Conservation (phyloP, 2,888 invertebrate species). For the Hylaea fasciaria region DNA sequence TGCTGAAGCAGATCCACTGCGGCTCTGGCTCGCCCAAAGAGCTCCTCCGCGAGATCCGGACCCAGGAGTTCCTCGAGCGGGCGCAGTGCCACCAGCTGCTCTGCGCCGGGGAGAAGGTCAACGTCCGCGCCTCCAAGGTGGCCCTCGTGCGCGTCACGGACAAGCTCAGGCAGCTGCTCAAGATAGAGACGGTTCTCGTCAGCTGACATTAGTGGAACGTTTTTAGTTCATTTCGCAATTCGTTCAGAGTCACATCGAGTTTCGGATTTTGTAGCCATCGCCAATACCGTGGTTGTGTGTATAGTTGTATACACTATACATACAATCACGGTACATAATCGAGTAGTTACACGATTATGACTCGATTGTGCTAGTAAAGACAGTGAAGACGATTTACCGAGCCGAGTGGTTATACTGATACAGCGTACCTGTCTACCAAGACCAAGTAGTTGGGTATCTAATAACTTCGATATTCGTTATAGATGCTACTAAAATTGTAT, state of each 20-base stretch:
- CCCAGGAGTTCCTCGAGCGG: slow-evolving; percentile 91
- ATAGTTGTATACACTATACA: too few relatives aligned
- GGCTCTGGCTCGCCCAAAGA: slow-evolving; percentile 85
- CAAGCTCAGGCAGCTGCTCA: slow-evolving; percentile 91
- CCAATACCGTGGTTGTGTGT: too few relatives aligned
- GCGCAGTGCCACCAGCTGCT: slow-evolving; percentile 92
- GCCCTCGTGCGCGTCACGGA: slow-evolving; percentile 93
- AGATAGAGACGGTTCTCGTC: slow-evolving; percentile 91
- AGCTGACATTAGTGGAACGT: slow-evolving; percentile 77
- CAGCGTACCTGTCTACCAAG: too few relatives aligned
- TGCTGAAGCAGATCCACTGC: slow-evolving; percentile 89
- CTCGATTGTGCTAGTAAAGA: too few relatives aligned
- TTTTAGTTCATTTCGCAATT: slow-evolving; percentile 16
- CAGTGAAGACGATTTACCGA: too few relatives aligned
- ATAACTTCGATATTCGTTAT: too few relatives aligned
- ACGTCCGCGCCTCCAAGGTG: slow-evolving; percentile 92
- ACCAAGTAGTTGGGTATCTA: too few relatives aligned
- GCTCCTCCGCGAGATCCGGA: slow-evolving; percentile 88
- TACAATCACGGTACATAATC: too few relatives aligned
- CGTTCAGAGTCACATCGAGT: neutral
- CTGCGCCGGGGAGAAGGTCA: slow-evolving; percentile 91
- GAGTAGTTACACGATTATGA: too few relatives aligned
- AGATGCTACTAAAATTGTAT: too few relatives aligned
- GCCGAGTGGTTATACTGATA: too few relatives aligned
- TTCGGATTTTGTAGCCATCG: neutral